Evolutionary conservation across 1,140 invertebrate genomes (phyloP).

Genomic region (Argopecten irradians): DNA sequence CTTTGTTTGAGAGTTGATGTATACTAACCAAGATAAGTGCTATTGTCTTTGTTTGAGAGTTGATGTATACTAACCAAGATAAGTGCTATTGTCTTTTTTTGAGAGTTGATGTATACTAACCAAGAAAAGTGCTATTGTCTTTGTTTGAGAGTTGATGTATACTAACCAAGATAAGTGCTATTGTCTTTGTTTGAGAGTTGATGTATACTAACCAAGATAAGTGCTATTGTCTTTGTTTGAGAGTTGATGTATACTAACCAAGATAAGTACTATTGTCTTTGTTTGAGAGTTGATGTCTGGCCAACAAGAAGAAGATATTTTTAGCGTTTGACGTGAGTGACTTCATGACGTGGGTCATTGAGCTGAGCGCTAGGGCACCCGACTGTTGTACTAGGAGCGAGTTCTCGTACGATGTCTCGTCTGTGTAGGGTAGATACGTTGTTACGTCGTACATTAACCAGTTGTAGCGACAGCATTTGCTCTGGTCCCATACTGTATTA

Average conservation of each 20-base stretch:
- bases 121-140: too few relatives aligned
- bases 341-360: slow-evolving; percentile 90
- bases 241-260: slow-evolving; percentile 80
- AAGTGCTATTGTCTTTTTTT: too few relatives aligned
- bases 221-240: too few relatives aligned
- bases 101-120: too few relatives aligned
- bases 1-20: too few relatives aligned
- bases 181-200: too few relatives aligned
- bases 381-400: slow-evolving; percentile 89
- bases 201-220: too few relatives aligned
- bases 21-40: too few relatives aligned
- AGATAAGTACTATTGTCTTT: slow-evolving; percentile 84
- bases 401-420: slow-evolving; percentile 93
- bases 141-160: too few relatives aligned
- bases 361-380: slow-evolving; percentile 88
- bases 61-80: too few relatives aligned
- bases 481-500: slow-evolving; percentile 91
- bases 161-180: too few relatives aligned
- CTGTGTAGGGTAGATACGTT: slow-evolving; percentile 87
- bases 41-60: too few relatives aligned
- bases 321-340: slow-evolving; percentile 92
- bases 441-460: slow-evolving; percentile 92
- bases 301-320: slow-evolving; percentile 89
- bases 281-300: slow-evolving; percentile 86
- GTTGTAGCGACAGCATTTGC: slow-evolving; percentile 87